Conservation (phyloP, 1,140 invertebrate genomes). For the Eumeta japonica region DNA sequence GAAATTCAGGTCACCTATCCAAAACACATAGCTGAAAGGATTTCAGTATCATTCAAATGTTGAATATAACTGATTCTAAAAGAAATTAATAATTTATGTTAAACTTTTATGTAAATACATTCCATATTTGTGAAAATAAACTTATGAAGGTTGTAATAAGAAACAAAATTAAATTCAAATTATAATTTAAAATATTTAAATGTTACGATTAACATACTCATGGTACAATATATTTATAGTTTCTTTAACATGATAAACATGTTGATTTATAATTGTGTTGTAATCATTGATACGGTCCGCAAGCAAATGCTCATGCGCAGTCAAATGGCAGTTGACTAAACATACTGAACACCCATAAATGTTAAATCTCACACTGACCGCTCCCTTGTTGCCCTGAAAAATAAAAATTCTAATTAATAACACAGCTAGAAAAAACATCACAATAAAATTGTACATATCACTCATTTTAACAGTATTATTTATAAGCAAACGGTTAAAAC, state of each 20-base stretch:
- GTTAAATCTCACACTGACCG: conserved; percentile 81
- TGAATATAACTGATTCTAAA: too few relatives aligned
- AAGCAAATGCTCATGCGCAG: conserved; percentile 81
- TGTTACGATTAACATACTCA: conserved; percentile 83
- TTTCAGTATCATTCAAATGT: too few relatives aligned
- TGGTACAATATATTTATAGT: conserved; percentile 85
- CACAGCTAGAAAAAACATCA: conserved; percentile 4
- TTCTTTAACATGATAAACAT: conserved; percentile 69
- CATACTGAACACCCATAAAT: conserved; percentile 84
- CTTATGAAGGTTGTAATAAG: background rate
- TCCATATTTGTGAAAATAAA: background rate
- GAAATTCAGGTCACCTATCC: conserved; percentile 94
- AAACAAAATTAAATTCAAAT: background rate
- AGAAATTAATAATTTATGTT: too few relatives aligned
- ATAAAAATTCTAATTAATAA: conserved; percentile 10
- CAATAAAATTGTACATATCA: too few relatives aligned
- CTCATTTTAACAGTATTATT: too few relatives aligned
- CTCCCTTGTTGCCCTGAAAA: conserved; percentile 93
- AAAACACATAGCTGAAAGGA: conserved; percentile 82
- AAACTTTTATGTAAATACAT: too few relatives aligned
- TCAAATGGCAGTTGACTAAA: conserved; percentile 85
- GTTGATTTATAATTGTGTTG: conserved; percentile 75
- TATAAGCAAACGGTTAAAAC: too few relatives aligned
- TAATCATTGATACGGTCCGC: conserved; percentile 83
- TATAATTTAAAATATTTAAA: conserved; percentile 7